Conservation (phyloP, 35 echinoderm and acorn worm species). For the Apostichopus californicus region DNA sequence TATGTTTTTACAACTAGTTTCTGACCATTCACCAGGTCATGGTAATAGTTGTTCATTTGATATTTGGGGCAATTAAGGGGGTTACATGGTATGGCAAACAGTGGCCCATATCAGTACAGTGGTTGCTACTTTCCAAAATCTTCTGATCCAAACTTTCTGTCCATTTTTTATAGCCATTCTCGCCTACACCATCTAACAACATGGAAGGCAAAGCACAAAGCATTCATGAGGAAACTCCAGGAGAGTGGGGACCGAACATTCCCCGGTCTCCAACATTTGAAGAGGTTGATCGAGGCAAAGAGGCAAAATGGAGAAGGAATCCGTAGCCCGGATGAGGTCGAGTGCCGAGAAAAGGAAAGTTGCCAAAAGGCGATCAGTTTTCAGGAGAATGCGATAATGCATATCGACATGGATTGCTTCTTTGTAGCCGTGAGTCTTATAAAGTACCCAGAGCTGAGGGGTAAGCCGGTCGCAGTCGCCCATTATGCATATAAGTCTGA, state of each 20-base stretch:
- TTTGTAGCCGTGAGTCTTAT: constrained; percentile 91
- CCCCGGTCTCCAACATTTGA: constrained; percentile 67
- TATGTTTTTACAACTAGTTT: too few relatives aligned
- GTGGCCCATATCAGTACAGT: background rate
- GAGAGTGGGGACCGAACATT: constrained; percentile 68
- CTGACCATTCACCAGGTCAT: too few relatives aligned
- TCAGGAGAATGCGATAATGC: constrained; percentile 75
- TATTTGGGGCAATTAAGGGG: background rate
- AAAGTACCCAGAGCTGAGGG: constrained; percentile 76
- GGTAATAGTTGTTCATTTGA: too few relatives aligned
- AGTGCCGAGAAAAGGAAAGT: background rate
- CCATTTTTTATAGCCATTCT: constrained; percentile 94
- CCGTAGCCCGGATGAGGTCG: background rate
- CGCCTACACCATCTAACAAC: constrained; percentile 91
- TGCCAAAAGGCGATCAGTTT: background rate
- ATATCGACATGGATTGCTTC: constrained; percentile 99
- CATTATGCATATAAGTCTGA: constrained; percentile 80
- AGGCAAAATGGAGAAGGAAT: background rate
- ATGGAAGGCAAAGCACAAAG: constrained; percentile 97
- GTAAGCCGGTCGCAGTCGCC: constrained; percentile 94
- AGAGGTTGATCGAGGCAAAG: background rate
- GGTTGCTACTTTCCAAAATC: constrained; percentile 65
- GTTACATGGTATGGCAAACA: background rate
- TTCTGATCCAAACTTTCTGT: constrained; percentile 82
- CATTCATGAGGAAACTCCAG: constrained; percentile 83